Evolutionary conservation across 1,140 invertebrate species (phyloP), one percentile per base, ranked within the genome.

Genomic region (Euglossa dilemma): DNA sequence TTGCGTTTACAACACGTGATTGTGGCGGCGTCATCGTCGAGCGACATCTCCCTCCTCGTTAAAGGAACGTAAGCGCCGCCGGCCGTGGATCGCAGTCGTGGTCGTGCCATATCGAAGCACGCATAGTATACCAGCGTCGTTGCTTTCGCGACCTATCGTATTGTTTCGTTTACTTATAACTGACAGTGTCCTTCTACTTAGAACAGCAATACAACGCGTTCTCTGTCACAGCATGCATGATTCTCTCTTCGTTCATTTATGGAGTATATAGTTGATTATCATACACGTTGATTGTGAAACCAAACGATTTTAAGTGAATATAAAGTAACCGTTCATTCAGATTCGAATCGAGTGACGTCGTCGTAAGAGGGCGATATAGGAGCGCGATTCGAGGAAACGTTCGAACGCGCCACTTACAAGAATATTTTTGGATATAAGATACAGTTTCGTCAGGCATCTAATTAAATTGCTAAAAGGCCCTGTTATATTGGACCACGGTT

Each of bases 1-100:
- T 86, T 80, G 83, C 87, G 85, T 85, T 88, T 86, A 64, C 81
- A 76, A 91, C 89, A 91, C 87, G 87, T 90, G 88, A 90, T 86
- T 76, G 85, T 78, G 56, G 23, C 67, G 69, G 74, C 78, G 61
- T 73, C 69, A 74, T 63, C 79, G 74, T 50, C 83, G 80, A 47
- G 77, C 78, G 85, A 69, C 81, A 83, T 83, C 86, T 88, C 86
- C 80, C 77, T 78, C 78, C 88, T 70, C 54, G 83, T 77, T 75
- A 83, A 88, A 85, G 89, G 79, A 86, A 88, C 76, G 80, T 79
- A 71, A 77, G 86, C 73, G 79, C 74, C 84, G 86, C 63, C 56
- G 56, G 43, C 70, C 43, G 70, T 59, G 23, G 73, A 76, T 78
- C 87, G 77, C 85, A 89, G 87, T 89, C 84, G 80, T 83, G 57